Evolutionary conservation across 2,888 invertebrate genomes (phyloP), one percentile per base, ranked within the genome.

Genomic region (Trachelus troglodyta): DNA sequence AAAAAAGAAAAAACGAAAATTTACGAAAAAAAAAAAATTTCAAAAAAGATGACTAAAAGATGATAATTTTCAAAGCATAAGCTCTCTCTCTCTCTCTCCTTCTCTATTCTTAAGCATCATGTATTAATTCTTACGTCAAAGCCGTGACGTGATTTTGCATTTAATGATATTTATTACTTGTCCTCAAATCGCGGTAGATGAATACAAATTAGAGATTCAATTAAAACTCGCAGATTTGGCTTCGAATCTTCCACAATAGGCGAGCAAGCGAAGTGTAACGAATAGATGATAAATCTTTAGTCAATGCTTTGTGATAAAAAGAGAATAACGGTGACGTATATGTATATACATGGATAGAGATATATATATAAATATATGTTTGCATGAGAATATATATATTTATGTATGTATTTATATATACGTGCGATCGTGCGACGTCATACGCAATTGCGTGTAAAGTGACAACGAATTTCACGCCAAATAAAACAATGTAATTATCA

Each of bases 401-500:
- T 77, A 78, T 80, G 33, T 68, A 75, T 76, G 74, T 69, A 31
- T 76, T 69, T 71, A 31, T 71, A 40, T 11, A 37, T 74, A 75
- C 68, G 56, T 69, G n/a, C 35, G 35, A 74, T 35, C 34, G 34
- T 35, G 30, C 30, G 23, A 73, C 34, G 76, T 79, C 79, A 75
- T 73, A 79, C 69, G 74, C 78, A 81, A 77, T 82, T 77, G 79
- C 77, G 73, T 80, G 79, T 81, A 79, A 79, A 84, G 69, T 81
- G 80, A 87, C 88, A 88, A 87, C 88, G 89, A 88, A 87, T 80
- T 83, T 85, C 78, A 81, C 77, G 69, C 79, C 77, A 83, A 84
- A 83, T 83, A 81, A 82, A 83, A 79, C 79, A 74, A 81, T 82
- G 79, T 75, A 81, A 81, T 79, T 77, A 68, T 56, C 75, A 79